These are phyloP conservation scores for Unio delphinus DNA, from an alignment of 2,888 invertebrate species.

Conservation along the genomic window DNA sequence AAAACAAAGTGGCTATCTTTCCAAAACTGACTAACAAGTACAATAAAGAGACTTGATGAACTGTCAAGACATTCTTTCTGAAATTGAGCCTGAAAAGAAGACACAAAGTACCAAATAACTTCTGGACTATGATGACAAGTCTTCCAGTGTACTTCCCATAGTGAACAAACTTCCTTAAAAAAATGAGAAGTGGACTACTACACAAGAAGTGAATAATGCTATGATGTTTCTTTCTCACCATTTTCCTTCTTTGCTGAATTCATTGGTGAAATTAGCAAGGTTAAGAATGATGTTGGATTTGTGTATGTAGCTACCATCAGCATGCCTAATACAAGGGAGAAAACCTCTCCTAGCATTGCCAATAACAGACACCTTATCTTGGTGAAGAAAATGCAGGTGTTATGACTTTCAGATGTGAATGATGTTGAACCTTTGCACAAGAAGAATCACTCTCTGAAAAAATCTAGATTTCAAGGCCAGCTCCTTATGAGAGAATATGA, in stretches of 20 bases:
- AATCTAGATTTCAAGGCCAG: no score
- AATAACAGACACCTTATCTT: not conserved
- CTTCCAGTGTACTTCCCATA: conserved; percentile 6
- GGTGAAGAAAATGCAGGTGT: not conserved
- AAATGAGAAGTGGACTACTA: conserved; percentile 9
- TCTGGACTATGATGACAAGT: conserved; percentile 10
- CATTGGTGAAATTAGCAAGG: conserved; percentile 3
- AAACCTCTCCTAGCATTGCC: no score
- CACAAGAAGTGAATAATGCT: not conserved
- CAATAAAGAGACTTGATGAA: conserved; percentile 3
- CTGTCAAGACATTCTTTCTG: conserved; percentile 8
- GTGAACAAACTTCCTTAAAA: conserved; percentile 11
- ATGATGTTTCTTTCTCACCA: conserved; percentile 11
- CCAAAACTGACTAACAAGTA: conserved; percentile 9
- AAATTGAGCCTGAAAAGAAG: conserved; percentile 9
- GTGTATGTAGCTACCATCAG: not conserved
- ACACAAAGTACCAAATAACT: conserved; percentile 4
- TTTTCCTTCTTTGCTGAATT: conserved; percentile 8
- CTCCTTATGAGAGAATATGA: no score
- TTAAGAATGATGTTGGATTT: conserved; percentile 13
- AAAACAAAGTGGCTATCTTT: conserved; percentile 10
- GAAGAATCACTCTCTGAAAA: not conserved
- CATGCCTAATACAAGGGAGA: no score
- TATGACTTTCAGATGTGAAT: not conserved
- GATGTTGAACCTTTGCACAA: not conserved